phyloP scores from a whole-genome alignment of 2,797 vertebrate genomes.

The Percopsis omiscomaycus region DNA sequence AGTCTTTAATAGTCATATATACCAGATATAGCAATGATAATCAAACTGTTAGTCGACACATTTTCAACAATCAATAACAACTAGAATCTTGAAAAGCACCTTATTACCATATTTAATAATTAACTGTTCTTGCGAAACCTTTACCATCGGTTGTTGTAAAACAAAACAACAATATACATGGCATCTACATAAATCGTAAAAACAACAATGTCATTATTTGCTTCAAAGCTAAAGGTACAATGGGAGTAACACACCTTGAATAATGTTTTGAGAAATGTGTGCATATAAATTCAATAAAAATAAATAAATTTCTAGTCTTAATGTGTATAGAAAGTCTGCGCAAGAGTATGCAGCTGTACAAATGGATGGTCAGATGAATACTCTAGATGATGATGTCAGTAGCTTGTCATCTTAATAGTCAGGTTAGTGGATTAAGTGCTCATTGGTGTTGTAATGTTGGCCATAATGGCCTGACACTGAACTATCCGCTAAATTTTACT shows the following conservation, averaged over 20 bases:
- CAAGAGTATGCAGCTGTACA: constrained; percentile 19
- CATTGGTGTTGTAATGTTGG: constrained; percentile 55
- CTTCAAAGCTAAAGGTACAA: constrained; percentile 45
- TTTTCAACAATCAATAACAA: constrained; percentile 34
- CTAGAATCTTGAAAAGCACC: constrained; percentile 37
- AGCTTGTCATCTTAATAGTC: constrained; percentile 30
- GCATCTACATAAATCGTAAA: constrained; percentile 39
- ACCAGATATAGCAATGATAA: constrained; percentile 48
- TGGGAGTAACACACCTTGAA: constrained; percentile 58
- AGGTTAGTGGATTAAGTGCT: constrained; percentile 52
- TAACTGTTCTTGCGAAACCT: constrained; percentile 45
- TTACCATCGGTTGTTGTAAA: constrained; percentile 46
- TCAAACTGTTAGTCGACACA: constrained; percentile 59
- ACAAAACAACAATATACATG: constrained; percentile 28
- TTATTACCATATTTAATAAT: constrained; percentile 43
- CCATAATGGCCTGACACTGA: constrained; percentile 49
- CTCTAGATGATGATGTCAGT: constrained; percentile 23
- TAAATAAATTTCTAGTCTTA: constrained; percentile 43
- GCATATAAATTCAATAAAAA: constrained; percentile 38
- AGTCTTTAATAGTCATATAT: constrained; percentile 49
- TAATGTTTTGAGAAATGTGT: constrained; percentile 34
- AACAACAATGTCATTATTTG: constrained; percentile 53
- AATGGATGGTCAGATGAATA: constrained; percentile 30
- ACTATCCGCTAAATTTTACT: constrained; percentile 48
- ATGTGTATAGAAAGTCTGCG: constrained; percentile 30